Percentiles rank a stretch among this genome's conserved stretches.
Conservation (phyloP, 2,113 vertebrate species). For the Riparia riparia region DNA sequence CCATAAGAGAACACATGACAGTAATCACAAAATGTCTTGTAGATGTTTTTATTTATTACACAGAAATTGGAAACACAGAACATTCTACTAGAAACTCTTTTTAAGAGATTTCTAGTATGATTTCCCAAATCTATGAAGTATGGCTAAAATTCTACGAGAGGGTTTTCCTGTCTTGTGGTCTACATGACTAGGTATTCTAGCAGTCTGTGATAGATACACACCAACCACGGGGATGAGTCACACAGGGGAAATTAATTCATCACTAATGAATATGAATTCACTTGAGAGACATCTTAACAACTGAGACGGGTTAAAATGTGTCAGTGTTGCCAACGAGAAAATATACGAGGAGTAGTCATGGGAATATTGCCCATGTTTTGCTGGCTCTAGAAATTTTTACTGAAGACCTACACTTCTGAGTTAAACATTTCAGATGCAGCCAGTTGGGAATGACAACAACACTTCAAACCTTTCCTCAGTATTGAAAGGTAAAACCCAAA, state of each 20-base stretch:
- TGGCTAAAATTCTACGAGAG: neutral
- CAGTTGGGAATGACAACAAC: constrained; percentile 34
- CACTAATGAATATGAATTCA: constrained; percentile 56
- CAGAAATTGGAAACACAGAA: neutral
- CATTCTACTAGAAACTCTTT: neutral
- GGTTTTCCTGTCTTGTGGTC: neutral
- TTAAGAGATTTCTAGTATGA: neutral
- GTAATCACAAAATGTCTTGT: neutral
- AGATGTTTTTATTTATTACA: neutral
- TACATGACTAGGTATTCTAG: neutral
- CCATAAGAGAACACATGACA: neutral
- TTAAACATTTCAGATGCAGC: constrained; percentile 24
- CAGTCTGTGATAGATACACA: neutral
- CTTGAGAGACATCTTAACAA: constrained; percentile 9
- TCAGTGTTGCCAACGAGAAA: constrained; percentile 31
- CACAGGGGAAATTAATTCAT: constrained; percentile 55
- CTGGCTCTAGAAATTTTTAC: constrained; percentile 43
- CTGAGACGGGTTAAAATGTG: neutral
- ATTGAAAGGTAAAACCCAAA: constrained; percentile 35
- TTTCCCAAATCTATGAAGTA: neutral
- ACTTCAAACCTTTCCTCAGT: constrained; percentile 35
- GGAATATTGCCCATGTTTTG: constrained; percentile 33
- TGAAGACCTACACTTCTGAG: neutral
- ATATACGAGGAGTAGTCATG: neutral
- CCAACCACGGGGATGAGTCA: constrained; percentile 16